A percentile compares a stretch with the other conserved stretches of the same genome.
These are phyloP conservation scores for Lonchura striata DNA, from an alignment of 2,113 vertebrate species.

Conservation along the genomic window DNA sequence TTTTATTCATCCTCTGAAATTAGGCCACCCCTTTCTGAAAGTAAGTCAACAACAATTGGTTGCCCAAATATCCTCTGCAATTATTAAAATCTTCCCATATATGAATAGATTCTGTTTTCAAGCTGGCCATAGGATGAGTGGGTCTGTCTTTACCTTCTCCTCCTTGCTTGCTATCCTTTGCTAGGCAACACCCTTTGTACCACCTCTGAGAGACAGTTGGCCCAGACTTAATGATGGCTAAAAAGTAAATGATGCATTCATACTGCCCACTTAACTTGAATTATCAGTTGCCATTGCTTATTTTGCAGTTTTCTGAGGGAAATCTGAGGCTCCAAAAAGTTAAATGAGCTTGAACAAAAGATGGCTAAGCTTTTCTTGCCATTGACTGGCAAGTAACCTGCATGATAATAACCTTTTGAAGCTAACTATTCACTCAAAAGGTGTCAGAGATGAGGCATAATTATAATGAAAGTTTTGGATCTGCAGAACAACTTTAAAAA, in stretches of 20 bases:
- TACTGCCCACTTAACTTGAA: constrained; percentile 22
- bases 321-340: constrained; percentile 7
- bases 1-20: not conserved
- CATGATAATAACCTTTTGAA: not conserved
- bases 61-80: not conserved
- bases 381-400: not conserved
- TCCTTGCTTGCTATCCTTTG: not conserved
- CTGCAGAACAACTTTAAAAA: not conserved
- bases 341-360: constrained; percentile 67
- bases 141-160: not conserved
- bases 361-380: not conserved
- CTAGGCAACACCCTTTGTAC: not conserved
- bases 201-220: not conserved
- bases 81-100: not conserved
- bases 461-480: not conserved
- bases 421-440: not conserved
- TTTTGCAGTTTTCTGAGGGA: constrained; percentile 59
- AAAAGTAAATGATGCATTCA: constrained; percentile 45
- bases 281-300: constrained; percentile 52
- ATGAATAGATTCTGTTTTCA: not conserved
- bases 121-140: not conserved
- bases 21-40: not conserved
- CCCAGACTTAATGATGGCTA: constrained; percentile 8
- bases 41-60: not conserved
- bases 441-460: not conserved